A percentile compares a stretch with the other conserved stretches of the same genome.
phyloP scores from a whole-genome alignment of 2,888 invertebrate species.

The Trachelus iudaicus region DNA sequence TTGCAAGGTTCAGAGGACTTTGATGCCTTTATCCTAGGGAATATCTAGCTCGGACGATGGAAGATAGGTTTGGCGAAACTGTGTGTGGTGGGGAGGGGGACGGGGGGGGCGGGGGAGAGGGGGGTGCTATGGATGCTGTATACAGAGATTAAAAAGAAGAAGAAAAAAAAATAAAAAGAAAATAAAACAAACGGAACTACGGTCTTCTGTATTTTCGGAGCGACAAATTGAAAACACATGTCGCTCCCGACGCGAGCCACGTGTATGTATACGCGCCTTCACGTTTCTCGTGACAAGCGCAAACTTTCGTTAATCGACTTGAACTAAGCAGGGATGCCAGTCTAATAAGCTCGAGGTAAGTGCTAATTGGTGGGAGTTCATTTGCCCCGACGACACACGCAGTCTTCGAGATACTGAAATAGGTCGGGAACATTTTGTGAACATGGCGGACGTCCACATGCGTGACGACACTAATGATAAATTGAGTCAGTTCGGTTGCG shows the following conservation, averaged over 20 bases:
- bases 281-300: constrained; percentile 29
- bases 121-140: neutral
- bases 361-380: constrained; percentile 34
- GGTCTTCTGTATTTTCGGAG: constrained; percentile 33
- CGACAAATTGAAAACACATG: constrained; percentile 46
- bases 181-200: neutral
- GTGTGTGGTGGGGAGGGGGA: neutral
- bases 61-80: neutral
- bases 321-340: constrained; percentile 21
- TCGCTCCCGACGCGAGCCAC: constrained; percentile 27
- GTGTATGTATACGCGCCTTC: constrained; percentile 18
- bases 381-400: constrained; percentile 27
- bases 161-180: neutral
- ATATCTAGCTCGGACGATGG: neutral
- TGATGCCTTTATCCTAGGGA: neutral
- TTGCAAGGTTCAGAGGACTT: neutral
- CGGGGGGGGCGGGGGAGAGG: too few relatives aligned
- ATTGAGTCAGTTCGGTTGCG: neutral
- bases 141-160: neutral
- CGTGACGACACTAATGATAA: neutral
- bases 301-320: constrained; percentile 39
- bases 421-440: neutral
- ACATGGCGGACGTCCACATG: neutral
- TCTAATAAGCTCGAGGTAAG: constrained; percentile 29
- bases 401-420: constrained; percentile 19